These are phyloP conservation scores for Podiceps cristatus DNA, from an alignment of 2,113 vertebrate species.

Conservation along the genomic window DNA sequence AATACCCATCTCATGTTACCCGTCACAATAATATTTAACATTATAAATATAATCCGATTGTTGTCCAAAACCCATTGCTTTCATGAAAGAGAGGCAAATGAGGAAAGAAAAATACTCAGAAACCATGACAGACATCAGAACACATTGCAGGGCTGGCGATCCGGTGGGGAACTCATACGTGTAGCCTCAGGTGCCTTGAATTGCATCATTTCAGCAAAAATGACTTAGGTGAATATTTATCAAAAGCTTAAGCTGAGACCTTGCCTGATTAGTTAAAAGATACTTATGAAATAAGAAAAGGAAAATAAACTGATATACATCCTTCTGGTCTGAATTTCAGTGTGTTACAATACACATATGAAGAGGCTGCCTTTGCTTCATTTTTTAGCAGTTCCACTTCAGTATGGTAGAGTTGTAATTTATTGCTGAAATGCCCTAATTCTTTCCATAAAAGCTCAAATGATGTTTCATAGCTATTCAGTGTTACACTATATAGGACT, in stretches of 20 bases:
- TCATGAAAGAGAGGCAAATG: neutral
- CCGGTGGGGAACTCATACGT: neutral
- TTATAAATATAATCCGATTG: neutral
- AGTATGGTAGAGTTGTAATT: neutral
- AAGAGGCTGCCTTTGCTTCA: neutral
- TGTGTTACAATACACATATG: neutral
- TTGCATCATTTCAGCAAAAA: neutral
- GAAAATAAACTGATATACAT: neutral
- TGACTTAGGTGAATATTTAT: neutral
- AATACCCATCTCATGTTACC: neutral
- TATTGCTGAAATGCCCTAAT: neutral
- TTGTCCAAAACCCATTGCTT: neutral
- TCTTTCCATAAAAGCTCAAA: neutral
- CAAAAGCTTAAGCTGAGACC: neutral
- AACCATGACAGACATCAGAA: neutral
- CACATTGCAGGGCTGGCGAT: neutral
- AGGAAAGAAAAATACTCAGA: neutral
- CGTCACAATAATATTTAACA: neutral
- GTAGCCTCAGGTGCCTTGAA: neutral
- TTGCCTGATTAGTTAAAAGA: neutral
- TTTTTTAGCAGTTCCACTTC: neutral
- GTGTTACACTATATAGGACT: slow-evolving; percentile 36
- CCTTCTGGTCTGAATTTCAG: neutral
- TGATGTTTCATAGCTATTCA: neutral
- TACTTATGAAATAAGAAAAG: neutral